Base-by-base conservation (phyloP, 2,888 invertebrate genomes). In the Dichetophora obliterata region DNA sequence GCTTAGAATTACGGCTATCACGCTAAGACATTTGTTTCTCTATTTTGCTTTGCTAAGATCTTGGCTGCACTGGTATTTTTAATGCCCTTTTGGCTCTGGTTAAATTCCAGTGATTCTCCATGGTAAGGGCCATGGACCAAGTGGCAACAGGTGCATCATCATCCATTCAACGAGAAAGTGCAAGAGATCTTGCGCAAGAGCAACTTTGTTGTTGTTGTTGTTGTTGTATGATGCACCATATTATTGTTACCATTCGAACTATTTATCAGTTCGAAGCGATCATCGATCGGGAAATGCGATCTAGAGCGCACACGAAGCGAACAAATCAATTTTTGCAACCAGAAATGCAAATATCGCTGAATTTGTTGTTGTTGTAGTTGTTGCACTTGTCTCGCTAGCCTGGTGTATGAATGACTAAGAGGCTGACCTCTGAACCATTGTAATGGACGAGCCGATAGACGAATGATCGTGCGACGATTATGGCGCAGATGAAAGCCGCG, bases 241-340 rank as follows among this genome's bases (percentile, higher is more conserved):
- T 22, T 5, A 50, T 43, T 6, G 22, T 19, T 22, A 50, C 50
- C 16, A 34, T 22, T 43, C 24, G 50, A 14, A 16, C n/a, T n/a
- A n/a, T 27, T 43, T 27, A 63, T 54, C n/a, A 31, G 27, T 22
- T 27, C 63, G 34, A 31, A 27, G 63, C 50, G 68, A 68, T 50
- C 50, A 50, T 16, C 68, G 50, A 31, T 68, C 68, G 27, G 27
- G 31, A 61, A 52, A 31, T 27, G 27, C 59, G 59, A 61, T 61
- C 27, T 27, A 31, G 9, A 4, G 50, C 11, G 66, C 66, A 43
- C 66, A 22, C 66, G 22, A 37, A 66, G 22, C 48, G 50, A 68
- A 68, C 68, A 68, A 68, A 68, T 68, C 68, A 68, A 68, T 68
- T 68, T 68, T 68, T 22, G 43, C 68, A 50, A 34, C 50, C 4